Evolutionary conservation across 2,888 invertebrate genomes (phyloP), one percentile per base, ranked within the genome.

Genomic region (Drosophila subquinaria): DNA sequence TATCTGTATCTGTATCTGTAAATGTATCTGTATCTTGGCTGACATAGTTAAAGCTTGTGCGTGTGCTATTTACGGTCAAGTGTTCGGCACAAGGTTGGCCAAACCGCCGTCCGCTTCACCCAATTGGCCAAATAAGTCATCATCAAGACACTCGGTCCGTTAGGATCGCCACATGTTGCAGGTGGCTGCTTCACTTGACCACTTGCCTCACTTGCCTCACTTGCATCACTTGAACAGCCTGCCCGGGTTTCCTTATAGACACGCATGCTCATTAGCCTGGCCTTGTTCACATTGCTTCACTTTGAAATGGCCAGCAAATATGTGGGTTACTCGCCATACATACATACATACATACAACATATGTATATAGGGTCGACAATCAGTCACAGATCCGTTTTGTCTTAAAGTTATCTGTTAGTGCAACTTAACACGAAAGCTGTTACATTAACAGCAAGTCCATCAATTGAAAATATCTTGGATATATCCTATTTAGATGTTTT

Each of bases 101-200:
- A 59, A 48, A 30, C 36, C 42, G 35, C 30, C 60, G 56, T 69
- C 66, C 76, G 79, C 74, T 87, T 85, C 85, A 85, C 85, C 85
- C 89, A 85, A 85, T 85, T 85, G 88, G 85, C 85, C 85, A 85
- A 89, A 89, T 85, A 85, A 88, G 87, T 79, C 79, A 81, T 78
- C 79, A 68, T 56, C 61, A 52, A 36, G 17, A 47, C 38, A 48
- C 35, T 45, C 45, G 13, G 52, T 79, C 82, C 88, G 86, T 80
- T 80, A 83, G 59, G 47, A 73, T 66, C 57, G 38, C 57, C 45
- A 42, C 69, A 61, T 42, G 57, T 17, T 47, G 75, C 70, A 57
- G 66, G 48, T 57, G 36, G 50, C 63, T 30, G 55, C 9, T 45
- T 15, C 3, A 47, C 15, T 43, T 27, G 47, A 11, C 33, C 20